Evolutionary conservation across 2,797 vertebrate genomes (phyloP).

Genomic region (Leuciscus waleckii): DNA sequence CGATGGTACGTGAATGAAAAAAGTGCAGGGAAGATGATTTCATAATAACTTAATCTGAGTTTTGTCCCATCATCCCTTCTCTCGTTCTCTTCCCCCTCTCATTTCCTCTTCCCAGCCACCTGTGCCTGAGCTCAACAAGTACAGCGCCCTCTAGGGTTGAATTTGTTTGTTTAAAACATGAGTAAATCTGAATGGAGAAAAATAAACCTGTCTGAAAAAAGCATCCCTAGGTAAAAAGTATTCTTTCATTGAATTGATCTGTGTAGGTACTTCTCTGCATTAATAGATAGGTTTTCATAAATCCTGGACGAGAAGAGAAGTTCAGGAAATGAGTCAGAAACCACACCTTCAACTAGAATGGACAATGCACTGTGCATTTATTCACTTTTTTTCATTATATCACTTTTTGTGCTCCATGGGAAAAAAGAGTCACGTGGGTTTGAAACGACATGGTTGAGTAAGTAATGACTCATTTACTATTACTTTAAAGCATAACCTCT

Average conservation of each 20-base stretch:
- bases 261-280: not conserved
- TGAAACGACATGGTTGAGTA: not conserved
- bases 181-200: slow-evolving; percentile 1
- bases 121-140: slow-evolving; percentile 11
- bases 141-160: slow-evolving; percentile 52
- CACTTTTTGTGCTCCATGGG: not conserved
- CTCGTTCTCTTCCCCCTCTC: not conserved
- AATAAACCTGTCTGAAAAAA: slow-evolving; percentile 3
- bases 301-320: not conserved
- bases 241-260: not conserved
- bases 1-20: slow-evolving; percentile 23
- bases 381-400: not conserved
- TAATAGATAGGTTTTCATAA: not conserved
- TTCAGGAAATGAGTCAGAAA: slow-evolving; percentile 28
- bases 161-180: not conserved
- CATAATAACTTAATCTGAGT: slow-evolving; percentile 4
- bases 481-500: not conserved
- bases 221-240: not conserved
- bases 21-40: not conserved
- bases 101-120: not conserved
- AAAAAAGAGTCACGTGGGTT: not conserved
- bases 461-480: not conserved
- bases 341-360: slow-evolving; percentile 22
- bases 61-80: not conserved
- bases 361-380: not conserved